phyloP scores from a whole-genome alignment of 2,888 invertebrate species.

The Apamea monoglypha region DNA sequence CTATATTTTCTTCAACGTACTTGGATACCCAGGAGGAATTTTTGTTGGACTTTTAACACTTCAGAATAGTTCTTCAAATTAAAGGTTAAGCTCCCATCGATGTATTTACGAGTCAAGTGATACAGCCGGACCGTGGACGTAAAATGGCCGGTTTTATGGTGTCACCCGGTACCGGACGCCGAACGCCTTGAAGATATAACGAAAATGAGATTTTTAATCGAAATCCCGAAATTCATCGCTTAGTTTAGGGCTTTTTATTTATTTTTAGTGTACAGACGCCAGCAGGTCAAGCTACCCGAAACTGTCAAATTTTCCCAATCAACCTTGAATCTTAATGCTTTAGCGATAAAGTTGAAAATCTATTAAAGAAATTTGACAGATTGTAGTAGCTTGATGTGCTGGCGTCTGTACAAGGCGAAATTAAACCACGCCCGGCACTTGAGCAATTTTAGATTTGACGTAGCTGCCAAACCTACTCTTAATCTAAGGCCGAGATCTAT shows the following conservation, averaged over 20 bases:
- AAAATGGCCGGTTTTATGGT: constrained; percentile 64
- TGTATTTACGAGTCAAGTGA: constrained; percentile 73
- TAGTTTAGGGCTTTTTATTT: constrained; percentile 1
- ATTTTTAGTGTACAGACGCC: background rate
- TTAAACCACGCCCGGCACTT: background rate
- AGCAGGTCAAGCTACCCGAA: too few species aligned
- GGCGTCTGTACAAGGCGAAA: background rate
- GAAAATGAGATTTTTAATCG: constrained; percentile 43
- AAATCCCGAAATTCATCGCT: constrained; percentile 20
- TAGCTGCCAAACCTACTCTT: background rate
- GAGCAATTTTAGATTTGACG: background rate
- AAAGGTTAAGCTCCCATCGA: constrained; percentile 69
- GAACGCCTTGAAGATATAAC: constrained; percentile 20
- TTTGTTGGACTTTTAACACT: background rate
- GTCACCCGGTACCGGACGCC: constrained; percentile 38
- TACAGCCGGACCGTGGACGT: constrained; percentile 59
- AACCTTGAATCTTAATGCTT: too few species aligned
- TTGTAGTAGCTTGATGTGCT: too few species aligned
- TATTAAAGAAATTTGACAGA: too few species aligned
- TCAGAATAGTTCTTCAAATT: constrained; percentile 65
- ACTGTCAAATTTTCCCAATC: too few species aligned
- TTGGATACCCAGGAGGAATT: background rate
- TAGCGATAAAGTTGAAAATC: too few species aligned
- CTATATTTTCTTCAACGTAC: background rate
- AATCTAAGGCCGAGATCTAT: background rate